Evolutionary conservation across 2,113 vertebrate genomes (phyloP), one percentile per base, ranked within the genome.

Genomic region (Turdus rufiventris): DNA sequence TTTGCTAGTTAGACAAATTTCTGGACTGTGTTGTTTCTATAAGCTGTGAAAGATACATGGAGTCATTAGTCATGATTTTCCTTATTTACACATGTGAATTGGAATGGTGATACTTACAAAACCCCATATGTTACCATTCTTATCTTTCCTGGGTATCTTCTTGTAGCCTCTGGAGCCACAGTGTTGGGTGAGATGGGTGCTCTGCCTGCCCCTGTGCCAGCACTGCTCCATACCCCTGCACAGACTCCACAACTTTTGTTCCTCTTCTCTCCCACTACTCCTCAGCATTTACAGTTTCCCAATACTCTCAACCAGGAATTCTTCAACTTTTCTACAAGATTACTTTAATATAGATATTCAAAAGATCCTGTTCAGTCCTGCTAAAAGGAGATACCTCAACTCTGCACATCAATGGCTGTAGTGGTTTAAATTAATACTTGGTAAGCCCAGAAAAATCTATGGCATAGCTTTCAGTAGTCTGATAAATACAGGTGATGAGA

Each of bases 401-500:
- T 85, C 89, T 89, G 77, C 42, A 58, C 78, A 79, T 70, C 56
- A 65, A 0, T 48, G 42, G 54, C 54, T 91, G 43, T 21, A 62
- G 42, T 85, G 70, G 42, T 72, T 95, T 91, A 92, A 86, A 61
- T 75, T 67, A 86, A 72, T 87, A 74, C 29, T 80, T 18, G 1
- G 40, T 65, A 77, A 60, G 48, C 67, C 82, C 78, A 70, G 63
- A 87, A 53, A 79, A 89, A 91, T 83, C 72, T 94, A 47, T 68
- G 65, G 34, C 45, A 91, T 81, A 88, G 75, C 54, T 92, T 93
- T 93, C 77, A 94, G 65, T 17, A 70, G n/a, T 28, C 85, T 42
- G 73, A 76, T 26, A 81, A 90, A 91, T 86, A 57, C 45, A 54
- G 54, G 48, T 75, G 92, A 93, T 94, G 82, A 93, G 85, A 85